A percentile compares a stretch with the other conserved stretches of the same genome.
These are phyloP conservation scores for Bombus superbus DNA, from an alignment of 1,140 invertebrate species.

Conservation along the genomic window DNA sequence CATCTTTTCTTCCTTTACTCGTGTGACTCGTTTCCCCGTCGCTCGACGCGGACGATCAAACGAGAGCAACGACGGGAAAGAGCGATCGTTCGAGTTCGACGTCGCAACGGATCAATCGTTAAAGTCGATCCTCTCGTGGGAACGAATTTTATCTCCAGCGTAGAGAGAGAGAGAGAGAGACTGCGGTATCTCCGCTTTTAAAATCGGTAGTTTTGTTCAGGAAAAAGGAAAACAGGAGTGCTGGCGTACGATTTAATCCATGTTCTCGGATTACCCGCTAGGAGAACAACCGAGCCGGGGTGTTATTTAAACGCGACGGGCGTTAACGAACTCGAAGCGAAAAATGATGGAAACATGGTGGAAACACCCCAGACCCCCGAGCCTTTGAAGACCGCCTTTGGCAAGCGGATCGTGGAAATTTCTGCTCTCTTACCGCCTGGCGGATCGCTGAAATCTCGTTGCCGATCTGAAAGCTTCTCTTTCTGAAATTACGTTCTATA, in stretches of 20 bases:
- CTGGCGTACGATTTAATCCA: slow-evolving; percentile 24
- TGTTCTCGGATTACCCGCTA: slow-evolving; percentile 35
- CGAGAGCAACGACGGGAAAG: background rate
- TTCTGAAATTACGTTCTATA: slow-evolving; percentile 3
- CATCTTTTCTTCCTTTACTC: background rate
- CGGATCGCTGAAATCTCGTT: slow-evolving; percentile 1
- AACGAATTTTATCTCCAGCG: slow-evolving; percentile 29
- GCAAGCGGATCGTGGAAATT: slow-evolving; percentile 27
- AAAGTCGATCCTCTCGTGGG: background rate
- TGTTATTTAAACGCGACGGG: slow-evolving; percentile 36
- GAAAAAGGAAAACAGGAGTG: background rate
- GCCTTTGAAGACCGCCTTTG: slow-evolving; percentile 31
- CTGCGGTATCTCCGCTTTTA: background rate
- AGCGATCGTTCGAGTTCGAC: slow-evolving; percentile 21
- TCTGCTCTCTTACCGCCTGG: background rate
- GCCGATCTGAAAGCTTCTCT: background rate
- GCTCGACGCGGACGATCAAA: background rate
- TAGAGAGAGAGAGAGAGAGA: background rate
- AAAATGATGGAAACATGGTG: slow-evolving; percentile 29
- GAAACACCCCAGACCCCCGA: background rate
- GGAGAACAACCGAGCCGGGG: slow-evolving; percentile 16
- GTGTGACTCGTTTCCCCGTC: background rate
- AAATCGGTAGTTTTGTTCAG: background rate
- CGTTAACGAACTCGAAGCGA: slow-evolving; percentile 42
- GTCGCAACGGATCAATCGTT: slow-evolving; percentile 21